Base-by-base conservation (phyloP, 2,888 invertebrate genomes). In the Argynnis bischoffii region DNA sequence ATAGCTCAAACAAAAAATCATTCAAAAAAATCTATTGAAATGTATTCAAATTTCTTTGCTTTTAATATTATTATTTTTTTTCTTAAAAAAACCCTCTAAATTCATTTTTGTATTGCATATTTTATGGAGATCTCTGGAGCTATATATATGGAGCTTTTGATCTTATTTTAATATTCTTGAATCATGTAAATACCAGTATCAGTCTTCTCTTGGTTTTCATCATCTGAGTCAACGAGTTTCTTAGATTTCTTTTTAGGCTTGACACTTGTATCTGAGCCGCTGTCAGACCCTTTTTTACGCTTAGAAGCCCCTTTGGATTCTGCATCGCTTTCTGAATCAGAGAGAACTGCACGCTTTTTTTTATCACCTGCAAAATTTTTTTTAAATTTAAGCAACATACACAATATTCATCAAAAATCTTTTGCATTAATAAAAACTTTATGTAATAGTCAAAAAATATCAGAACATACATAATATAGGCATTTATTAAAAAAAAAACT, bases 141-240 rank as follows among this genome's bases (percentile, higher is more conserved):
- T 21, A 21, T 21, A 21, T 21, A 21, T 21, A 21, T 21, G 21
- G 21, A 26, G 4, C 0, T 26, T 18, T 26, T 5, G 4, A 26
- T 26, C 4, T 26, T 26, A 26, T 26, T 21, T 21, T 5, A 26
- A 26, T 26, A 26, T 26, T 26, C 26, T 26, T 26, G 26, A 26
- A 26, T 26, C 26, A 47, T 26, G 15, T 8, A 16, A 8, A 35
- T 63, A 74, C 73, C 74, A 59, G 72, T 71, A 47, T 74, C 75
- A 47, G 79, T 80, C 64, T 86, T 85, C 56, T 90, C 86, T 66
- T 86, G 85, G 55, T 90, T 88, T 11, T 86, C 85, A 14, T 94
- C 94, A 72, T 96, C 97, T 0, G 96, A 94, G 77, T 95, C 95
- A 6, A 96, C 93, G 1, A 95, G 77, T 71, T 92, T 93, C 80